Base-by-base conservation (phyloP, 2,888 invertebrate genomes). In the Lasioglossum lativentre region DNA sequence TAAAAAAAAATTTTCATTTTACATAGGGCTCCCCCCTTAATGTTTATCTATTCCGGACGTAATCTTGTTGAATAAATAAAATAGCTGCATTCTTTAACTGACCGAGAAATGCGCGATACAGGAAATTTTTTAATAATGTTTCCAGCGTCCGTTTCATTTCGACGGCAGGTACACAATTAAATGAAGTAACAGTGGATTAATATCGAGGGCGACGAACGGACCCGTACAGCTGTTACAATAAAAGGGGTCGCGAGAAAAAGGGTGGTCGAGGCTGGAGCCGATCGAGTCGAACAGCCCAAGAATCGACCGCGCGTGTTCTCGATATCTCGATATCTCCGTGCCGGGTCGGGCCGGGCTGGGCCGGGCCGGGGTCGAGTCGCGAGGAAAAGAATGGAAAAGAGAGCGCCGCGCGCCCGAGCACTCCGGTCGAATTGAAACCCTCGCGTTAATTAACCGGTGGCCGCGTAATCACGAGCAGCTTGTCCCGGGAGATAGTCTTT, bases 381-480 rank as follows among this genome's bases (percentile, higher is more conserved):
- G 27, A 14, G 59, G 27, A 14, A 59, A 59, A 52, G 59, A 59
- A 59, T 59, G 59, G 59, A 59, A 59, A 59, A 59, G 59, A 14
- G 59, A 59, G 27, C 59, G 47, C 4, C 59, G 47, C 4, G 47
- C 47, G 47, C 47, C 19, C 47, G 6, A 3, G 42, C 12, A 10
- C 23, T 23, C 52, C 52, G 52, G 52, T 59, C 59, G 59, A 59
- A 59, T 59, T 52, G 59, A 59, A 59, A 59, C 27, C 27, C 59
- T 59, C 59, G 27, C 59, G 59, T 59, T 59, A 59, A 59, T 59
- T 59, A 59, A 59, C 59, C 59, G 59, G 59, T 27, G 59, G 59
- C 59, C 27, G 27, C 59, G 59, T 59, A 59, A 59, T 59, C 59
- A 59, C 59, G 27, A 59, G 59, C 59, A 59, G 59, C 59, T 59